phyloP scores from a whole-genome alignment of 2,113 vertebrate genomes.

The Gallinago media region DNA sequence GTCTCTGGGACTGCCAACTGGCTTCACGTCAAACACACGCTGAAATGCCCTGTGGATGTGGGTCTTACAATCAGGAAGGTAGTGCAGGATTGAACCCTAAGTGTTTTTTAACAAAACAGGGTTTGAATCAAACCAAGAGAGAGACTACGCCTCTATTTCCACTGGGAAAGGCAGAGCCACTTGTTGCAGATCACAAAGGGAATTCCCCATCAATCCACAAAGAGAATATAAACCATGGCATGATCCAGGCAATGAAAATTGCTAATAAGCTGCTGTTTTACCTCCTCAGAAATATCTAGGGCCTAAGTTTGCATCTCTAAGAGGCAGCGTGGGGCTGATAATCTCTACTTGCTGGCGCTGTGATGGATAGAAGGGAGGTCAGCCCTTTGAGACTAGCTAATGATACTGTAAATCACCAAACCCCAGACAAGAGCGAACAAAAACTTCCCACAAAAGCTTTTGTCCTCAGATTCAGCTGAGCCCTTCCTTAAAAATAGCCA shows the following conservation, averaged over 20 bases:
- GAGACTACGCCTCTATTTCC: not conserved
- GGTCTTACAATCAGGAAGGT: not conserved
- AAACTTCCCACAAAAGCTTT: slow-evolving; percentile 58
- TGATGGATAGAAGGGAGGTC: slow-evolving; percentile 76
- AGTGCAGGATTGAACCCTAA: not conserved
- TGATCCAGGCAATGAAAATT: not conserved
- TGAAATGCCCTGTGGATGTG: rapidly evolving
- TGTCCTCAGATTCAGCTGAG: slow-evolving; percentile 58
- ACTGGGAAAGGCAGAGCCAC: not conserved
- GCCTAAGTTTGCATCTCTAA: slow-evolving; percentile 20
- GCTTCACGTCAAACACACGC: rapidly evolving
- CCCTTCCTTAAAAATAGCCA: slow-evolving; percentile 48
- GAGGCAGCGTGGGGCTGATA: slow-evolving; percentile 1
- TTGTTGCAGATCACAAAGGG: not conserved
- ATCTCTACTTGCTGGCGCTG: slow-evolving; percentile 12
- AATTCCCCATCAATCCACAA: rapidly evolving
- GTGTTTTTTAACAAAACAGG: not conserved
- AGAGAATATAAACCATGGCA: not conserved
- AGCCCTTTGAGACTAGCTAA: slow-evolving; percentile 60
- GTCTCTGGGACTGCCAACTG: not conserved
- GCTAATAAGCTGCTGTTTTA: not conserved
- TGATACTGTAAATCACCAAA: slow-evolving; percentile 85
- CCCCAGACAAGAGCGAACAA: slow-evolving; percentile 65
- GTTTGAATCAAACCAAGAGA: not conserved
- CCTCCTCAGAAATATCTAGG: not conserved